Conservation (phyloP, 2,113 vertebrate species). For the Pantherophis guttatus region DNA sequence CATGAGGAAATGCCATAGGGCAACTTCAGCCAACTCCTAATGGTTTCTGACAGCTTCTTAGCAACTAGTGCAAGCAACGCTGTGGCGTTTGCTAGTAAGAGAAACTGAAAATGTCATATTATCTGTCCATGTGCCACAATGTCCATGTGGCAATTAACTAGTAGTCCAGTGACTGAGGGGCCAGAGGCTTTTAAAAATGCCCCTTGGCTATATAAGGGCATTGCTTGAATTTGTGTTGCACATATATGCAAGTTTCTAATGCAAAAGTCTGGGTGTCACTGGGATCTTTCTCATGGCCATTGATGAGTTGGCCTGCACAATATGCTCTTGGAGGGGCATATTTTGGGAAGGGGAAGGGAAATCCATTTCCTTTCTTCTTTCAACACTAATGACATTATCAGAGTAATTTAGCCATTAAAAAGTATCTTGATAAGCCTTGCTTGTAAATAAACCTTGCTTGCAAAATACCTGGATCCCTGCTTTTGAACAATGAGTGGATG, state of each 20-base stretch:
- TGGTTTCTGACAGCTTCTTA: conserved; percentile 96
- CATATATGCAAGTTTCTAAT: conserved; percentile 68
- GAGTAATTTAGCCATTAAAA: conserved; percentile 68
- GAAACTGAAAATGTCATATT: conserved; percentile 88
- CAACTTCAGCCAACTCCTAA: conserved; percentile 89
- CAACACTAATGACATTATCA: conserved; percentile 76
- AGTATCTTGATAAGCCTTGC: conserved; percentile 55
- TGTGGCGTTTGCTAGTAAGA: conserved; percentile 80
- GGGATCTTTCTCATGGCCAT: conserved; percentile 54
- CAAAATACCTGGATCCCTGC: conserved; percentile 74
- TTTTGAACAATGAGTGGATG: conserved; percentile 63
- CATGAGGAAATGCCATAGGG: conserved; percentile 93
- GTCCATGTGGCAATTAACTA: conserved; percentile 95
- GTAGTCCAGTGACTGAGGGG: conserved; percentile 93
- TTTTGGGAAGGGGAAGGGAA: conserved; percentile 45
- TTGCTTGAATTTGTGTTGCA: conserved; percentile 66
- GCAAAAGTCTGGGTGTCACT: conserved; percentile 66
- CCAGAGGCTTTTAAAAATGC: conserved; percentile 91
- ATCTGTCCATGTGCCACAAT: conserved; percentile 85
- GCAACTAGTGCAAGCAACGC: conserved; percentile 88
- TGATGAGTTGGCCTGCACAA: conserved; percentile 41
- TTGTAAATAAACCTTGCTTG: conserved; percentile 72
- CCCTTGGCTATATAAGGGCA: conserved; percentile 85
- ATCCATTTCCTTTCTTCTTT: conserved; percentile 60
- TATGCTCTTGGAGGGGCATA: background rate